Evolutionary conservation across 2,888 invertebrate genomes (phyloP), one percentile per base, ranked within the genome.

Genomic region (Pollenia griseotomentosa): DNA sequence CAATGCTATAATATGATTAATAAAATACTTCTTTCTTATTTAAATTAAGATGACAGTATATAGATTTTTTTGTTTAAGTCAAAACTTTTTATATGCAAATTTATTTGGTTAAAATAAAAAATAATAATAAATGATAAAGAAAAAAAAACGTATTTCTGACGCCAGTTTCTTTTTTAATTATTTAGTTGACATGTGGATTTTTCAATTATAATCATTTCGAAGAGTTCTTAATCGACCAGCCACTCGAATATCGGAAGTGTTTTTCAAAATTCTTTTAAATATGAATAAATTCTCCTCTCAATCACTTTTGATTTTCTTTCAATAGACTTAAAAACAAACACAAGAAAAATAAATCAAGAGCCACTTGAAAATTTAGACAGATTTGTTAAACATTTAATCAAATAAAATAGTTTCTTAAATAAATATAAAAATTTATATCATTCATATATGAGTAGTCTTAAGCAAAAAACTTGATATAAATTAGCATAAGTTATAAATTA

Each of bases 61-160:
- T 12, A 44, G 7, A 11, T 4, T 48, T 14, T 33, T 33, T 33
- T 33, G 33, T 33, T 33, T 6, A 33, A 33, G 33, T 33, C 1
- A 8, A 14, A 48, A 73, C 48, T 48, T 73, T 73, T 73, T 48
- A 73, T 73, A 73, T 73, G 73, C 33, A 44, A 73, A 73, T 73
- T 73, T 12, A 44, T 10, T 33, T 8, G 55, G 55, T 11, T 11
- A 8, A 16, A 71, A 23, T 55, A 7, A 16, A 42, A 51, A 70
- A 73, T 57, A 8, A 40, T 40, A 55, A 16, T 19, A 19, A 19
- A 19, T 1, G 19, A 19, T 1, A 16, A 14, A 33, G n/a, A 46
- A 8, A 66, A 44, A 19, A 19, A 12, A 46, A 46, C 1, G 65
- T 66, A n/a, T 66, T 51, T 68, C 5, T 68, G 48, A 51, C 33